Percentiles rank a stretch among this genome's conserved stretches.
Evolutionary conservation across 2,113 vertebrate genomes (phyloP).

Genomic region (Rhinoptilus africanus): DNA sequence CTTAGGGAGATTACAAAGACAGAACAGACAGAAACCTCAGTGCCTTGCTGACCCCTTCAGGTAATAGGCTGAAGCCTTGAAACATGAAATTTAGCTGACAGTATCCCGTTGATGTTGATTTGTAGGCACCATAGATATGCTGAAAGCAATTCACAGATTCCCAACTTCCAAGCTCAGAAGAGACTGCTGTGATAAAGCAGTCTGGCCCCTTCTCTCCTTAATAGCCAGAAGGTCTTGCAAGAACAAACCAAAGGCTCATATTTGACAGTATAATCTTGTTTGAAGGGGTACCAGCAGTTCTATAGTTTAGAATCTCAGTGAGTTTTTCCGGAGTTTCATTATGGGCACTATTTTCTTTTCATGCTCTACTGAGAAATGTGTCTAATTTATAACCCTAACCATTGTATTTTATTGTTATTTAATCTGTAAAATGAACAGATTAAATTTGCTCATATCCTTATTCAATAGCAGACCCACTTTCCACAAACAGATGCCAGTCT

Average conservation of each 20-base stretch:
- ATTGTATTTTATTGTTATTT: neutral
- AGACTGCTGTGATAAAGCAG: neutral
- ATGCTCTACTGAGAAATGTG: neutral
- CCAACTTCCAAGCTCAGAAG: neutral
- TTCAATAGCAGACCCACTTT: neutral
- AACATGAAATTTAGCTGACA: neutral
- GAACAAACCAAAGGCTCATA: neutral
- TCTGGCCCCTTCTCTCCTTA: neutral
- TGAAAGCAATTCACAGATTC: neutral
- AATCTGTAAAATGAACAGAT: neutral
- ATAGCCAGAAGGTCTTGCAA: neutral
- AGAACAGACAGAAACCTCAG: neutral
- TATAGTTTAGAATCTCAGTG: neutral
- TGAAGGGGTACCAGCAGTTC: neutral
- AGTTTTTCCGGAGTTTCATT: neutral
- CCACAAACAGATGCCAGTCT: neutral
- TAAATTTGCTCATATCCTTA: neutral
- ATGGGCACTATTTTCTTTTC: neutral
- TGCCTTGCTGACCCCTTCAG: conserved; percentile 54
- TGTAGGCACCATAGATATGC: neutral
- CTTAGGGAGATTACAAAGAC: neutral
- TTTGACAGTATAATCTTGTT: neutral
- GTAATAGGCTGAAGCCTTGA: neutral
- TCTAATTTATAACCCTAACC: neutral
- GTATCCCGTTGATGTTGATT: neutral